phyloP scores from a whole-genome alignment of 1,140 invertebrate genomes.

The Goniozus legneri region DNA sequence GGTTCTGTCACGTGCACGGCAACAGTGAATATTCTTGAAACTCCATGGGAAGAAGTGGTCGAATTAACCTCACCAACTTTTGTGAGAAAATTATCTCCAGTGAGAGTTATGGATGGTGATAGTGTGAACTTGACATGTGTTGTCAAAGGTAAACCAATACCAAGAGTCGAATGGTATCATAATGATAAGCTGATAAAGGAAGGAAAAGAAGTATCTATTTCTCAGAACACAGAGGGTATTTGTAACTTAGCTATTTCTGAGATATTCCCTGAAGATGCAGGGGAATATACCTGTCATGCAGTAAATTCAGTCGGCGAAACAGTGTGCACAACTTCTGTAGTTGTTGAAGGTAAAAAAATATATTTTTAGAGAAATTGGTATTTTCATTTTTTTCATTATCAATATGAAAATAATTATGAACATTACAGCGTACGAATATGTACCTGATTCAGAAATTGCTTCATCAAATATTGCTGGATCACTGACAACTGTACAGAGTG shows the following conservation, averaged over 20 bases:
- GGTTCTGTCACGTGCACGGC: slow-evolving; percentile 83
- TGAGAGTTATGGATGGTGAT: slow-evolving; percentile 90
- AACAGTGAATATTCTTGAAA: slow-evolving; percentile 65
- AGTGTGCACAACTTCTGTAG: slow-evolving; percentile 72
- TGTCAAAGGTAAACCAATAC: slow-evolving; percentile 76
- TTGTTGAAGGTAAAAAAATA: slow-evolving; percentile 72
- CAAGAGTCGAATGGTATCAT: slow-evolving; percentile 79
- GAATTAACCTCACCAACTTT: slow-evolving; percentile 74
- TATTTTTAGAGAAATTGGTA: slow-evolving; percentile 2
- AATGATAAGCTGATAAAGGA: slow-evolving; percentile 69
- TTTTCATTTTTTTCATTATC: neutral
- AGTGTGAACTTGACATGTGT: slow-evolving; percentile 75
- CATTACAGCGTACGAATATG: slow-evolving; percentile 86
- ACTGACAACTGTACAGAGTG: slow-evolving; percentile 61
- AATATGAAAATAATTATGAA: neutral
- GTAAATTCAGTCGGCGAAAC: slow-evolving; percentile 83
- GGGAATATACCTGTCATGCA: slow-evolving; percentile 80
- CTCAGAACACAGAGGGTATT: slow-evolving; percentile 72
- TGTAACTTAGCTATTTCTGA: slow-evolving; percentile 84
- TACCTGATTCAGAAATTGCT: slow-evolving; percentile 82
- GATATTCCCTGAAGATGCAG: slow-evolving; percentile 92
- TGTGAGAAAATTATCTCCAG: slow-evolving; percentile 64
- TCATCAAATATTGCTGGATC: slow-evolving; percentile 53
- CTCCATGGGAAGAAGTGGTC: slow-evolving; percentile 59
- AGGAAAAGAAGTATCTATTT: slow-evolving; percentile 74